phyloP scores from a whole-genome alignment of 2,888 invertebrate species.

The Tinea trinotella region DNA sequence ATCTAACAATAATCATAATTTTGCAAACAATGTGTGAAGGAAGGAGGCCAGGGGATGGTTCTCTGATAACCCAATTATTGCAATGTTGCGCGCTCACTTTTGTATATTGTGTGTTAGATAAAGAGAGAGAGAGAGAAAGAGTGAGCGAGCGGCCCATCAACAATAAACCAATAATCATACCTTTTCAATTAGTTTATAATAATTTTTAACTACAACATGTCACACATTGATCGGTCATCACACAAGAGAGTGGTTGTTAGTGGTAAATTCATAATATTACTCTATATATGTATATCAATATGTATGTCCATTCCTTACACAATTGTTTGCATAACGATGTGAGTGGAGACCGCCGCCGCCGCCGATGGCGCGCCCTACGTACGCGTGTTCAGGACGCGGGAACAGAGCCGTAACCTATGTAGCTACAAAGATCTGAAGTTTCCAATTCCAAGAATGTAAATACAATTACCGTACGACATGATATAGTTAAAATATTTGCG shows the following conservation, averaged over 20 bases:
- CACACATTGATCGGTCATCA: conserved; percentile 32
- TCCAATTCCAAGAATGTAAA: conserved; percentile 62
- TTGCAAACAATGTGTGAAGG: conserved; percentile 91
- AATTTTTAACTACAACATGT: conserved; percentile 71
- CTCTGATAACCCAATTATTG: conserved; percentile 20
- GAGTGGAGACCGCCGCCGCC: conserved; percentile 22
- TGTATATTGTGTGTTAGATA: background rate
- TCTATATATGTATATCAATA: too few species aligned
- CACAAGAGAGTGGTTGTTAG: too few species aligned
- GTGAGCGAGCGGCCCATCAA: conserved; percentile 39
- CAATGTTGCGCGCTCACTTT: background rate
- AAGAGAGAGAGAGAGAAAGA: background rate
- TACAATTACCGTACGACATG: conserved; percentile 67
- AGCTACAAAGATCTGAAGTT: conserved; percentile 55
- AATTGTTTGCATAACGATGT: conserved; percentile 62
- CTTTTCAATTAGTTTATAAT: conserved; percentile 52
- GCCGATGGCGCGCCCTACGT: conserved; percentile 25
- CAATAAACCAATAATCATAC: conserved; percentile 69
- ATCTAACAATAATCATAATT: conserved; percentile 29
- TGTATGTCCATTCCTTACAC: conserved; percentile 67
- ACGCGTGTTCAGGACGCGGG: background rate
- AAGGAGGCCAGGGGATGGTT: conserved; percentile 79
- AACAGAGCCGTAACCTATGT: conserved; percentile 2
- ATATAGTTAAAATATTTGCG: conserved; percentile 69
- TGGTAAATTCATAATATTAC: too few species aligned